Conservation (phyloP, 1,140 invertebrate genomes). For the Heliconius eleuchia region DNA sequence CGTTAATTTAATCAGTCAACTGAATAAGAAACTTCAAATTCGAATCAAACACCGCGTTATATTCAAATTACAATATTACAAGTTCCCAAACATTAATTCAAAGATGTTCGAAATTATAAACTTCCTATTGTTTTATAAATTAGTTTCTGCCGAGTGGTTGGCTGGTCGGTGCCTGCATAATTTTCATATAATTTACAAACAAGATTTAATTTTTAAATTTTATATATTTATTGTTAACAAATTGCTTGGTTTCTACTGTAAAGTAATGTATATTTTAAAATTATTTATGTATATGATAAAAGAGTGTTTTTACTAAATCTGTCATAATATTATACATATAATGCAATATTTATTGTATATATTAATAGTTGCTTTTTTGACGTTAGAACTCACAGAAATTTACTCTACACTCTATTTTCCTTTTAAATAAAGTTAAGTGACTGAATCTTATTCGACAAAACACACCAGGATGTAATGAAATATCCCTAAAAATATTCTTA, state of each 20-base stretch:
- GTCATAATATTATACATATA: too few species aligned
- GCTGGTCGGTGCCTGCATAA: slow-evolving; percentile 22
- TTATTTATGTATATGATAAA: not conserved
- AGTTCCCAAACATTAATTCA: slow-evolving; percentile 27
- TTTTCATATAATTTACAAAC: slow-evolving; percentile 27
- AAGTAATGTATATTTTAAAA: not conserved
- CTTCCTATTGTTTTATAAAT: slow-evolving; percentile 34
- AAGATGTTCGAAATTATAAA: slow-evolving; percentile 30
- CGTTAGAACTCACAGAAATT: too few species aligned
- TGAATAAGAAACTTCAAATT: slow-evolving; percentile 9
- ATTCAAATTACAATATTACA: slow-evolving; percentile 28
- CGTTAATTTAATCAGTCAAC: slow-evolving; percentile 1
- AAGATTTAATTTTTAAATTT: not conserved
- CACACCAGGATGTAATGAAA: too few species aligned
- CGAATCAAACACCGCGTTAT: slow-evolving; percentile 5
- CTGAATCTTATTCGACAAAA: too few species aligned
- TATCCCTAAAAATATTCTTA: too few species aligned
- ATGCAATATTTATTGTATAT: too few species aligned
- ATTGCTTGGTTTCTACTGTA: not conserved
- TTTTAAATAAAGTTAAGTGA: too few species aligned
- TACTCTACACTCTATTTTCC: too few species aligned
- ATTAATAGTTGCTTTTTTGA: too few species aligned
- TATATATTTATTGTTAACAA: not conserved
- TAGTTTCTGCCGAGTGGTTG: slow-evolving; percentile 22
- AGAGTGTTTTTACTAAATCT: too few species aligned